Evolutionary conservation across 1,140 invertebrate species (phyloP).

Genomic region (Eupristina koningsbergeri): DNA sequence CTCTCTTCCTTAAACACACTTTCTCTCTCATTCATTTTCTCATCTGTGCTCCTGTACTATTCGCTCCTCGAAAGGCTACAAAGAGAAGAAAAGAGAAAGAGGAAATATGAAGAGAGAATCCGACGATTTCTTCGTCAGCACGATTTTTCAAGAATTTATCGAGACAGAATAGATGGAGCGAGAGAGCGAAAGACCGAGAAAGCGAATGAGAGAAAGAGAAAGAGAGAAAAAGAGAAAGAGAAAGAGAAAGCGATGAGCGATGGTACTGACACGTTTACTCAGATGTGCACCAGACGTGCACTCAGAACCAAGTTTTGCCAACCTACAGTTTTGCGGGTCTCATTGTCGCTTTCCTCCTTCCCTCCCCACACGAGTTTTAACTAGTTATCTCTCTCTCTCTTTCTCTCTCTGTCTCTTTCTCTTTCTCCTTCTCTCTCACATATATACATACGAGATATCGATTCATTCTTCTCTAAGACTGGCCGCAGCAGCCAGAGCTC

Average conservation of each 20-base stretch:
- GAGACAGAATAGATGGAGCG: constrained; percentile 7
- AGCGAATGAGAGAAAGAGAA: not conserved
- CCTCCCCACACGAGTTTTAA: too few species aligned
- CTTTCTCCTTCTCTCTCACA: not conserved
- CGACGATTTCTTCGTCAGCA: constrained; percentile 45
- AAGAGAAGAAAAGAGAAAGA: not conserved
- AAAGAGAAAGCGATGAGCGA: constrained; percentile 23
- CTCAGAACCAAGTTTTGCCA: constrained; percentile 1
- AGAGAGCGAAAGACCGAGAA: not conserved
- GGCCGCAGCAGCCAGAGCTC: not conserved
- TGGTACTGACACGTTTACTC: constrained; percentile 44
- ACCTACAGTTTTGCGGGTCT: constrained; percentile 1
- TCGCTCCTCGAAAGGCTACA: not conserved
- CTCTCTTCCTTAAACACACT: not conserved
- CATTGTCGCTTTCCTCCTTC: constrained; percentile 15
- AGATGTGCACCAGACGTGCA: constrained; percentile 44
- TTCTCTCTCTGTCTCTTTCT: not conserved
- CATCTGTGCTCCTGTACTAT: not conserved
- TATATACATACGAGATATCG: too few species aligned
- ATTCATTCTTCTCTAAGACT: not conserved
- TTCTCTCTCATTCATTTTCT: not conserved
- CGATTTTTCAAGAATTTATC: constrained; percentile 49
- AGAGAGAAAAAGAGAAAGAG: not conserved
- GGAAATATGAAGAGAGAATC: not conserved
- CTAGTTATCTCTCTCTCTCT: too few species aligned